These are phyloP conservation scores for Platichthys flesus DNA, from an alignment of 2,113 vertebrate species.

Conservation along the genomic window DNA sequence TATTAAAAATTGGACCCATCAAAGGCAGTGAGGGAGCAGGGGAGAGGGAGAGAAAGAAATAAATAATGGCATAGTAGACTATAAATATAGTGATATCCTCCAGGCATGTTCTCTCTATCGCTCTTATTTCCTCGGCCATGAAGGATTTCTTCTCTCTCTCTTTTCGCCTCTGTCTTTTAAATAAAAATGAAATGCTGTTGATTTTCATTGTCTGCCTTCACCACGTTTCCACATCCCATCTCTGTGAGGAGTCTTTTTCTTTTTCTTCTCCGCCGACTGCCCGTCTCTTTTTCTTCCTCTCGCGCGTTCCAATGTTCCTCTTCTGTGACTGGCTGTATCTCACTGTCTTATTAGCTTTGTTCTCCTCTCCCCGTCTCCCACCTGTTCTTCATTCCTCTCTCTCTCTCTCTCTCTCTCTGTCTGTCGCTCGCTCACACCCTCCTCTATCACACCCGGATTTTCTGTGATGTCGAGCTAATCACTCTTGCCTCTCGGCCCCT, in stretches of 20 bases:
- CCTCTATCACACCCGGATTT: slow-evolving; percentile 27
- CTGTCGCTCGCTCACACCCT: slow-evolving; percentile 4
- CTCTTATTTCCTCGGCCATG: slow-evolving; percentile 31
- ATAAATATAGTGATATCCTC: slow-evolving; percentile 72
- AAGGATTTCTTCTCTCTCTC: slow-evolving; percentile 52
- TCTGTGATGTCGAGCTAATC: slow-evolving; percentile 65
- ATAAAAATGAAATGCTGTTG: slow-evolving; percentile 61
- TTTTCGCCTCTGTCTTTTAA: slow-evolving; percentile 39
- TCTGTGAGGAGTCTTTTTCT: slow-evolving; percentile 14
- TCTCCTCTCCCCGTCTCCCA: slow-evolving; percentile 60
- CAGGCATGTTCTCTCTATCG: slow-evolving; percentile 60
- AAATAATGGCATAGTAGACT: slow-evolving; percentile 70
- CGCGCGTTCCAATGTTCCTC: slow-evolving; percentile 7
- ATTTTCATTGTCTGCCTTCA: slow-evolving; percentile 52
- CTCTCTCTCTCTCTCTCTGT: slow-evolving; percentile 22
- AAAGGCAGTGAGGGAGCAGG: slow-evolving; percentile 40
- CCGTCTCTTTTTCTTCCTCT: slow-evolving; percentile 10
- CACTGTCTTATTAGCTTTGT: slow-evolving; percentile 65
- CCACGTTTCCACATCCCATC: slow-evolving; percentile 26
- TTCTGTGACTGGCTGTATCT: slow-evolving; percentile 42
- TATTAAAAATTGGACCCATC: slow-evolving; percentile 71
- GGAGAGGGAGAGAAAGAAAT: slow-evolving; percentile 60
- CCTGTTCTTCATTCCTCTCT: slow-evolving; percentile 50
- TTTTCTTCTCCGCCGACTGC: not conserved
- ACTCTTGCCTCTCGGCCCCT: slow-evolving; percentile 29